Base-by-base conservation (phyloP, 2,113 vertebrate species). In the Chaetops frenatus region DNA sequence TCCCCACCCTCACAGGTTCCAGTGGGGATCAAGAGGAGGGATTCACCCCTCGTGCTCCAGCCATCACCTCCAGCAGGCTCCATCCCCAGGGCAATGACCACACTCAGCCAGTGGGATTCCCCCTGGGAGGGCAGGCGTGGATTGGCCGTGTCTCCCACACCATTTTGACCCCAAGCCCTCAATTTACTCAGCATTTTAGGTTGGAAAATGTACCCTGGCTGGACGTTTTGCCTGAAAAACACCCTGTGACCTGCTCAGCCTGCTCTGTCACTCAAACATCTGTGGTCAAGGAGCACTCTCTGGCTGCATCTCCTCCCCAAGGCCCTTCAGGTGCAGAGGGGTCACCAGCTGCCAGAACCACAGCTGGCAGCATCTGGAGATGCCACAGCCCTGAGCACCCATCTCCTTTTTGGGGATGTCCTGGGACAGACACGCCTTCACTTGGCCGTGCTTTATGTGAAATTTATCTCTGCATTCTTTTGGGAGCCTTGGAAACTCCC, bases 141-240 rank as follows among this genome's bases (percentile, higher is more conserved):
- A 15, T 61, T 25, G 19, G 4, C 29, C 0, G 0, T 17, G 19
- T 7, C 1, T 38, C 22, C 21, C 25, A 5, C 20, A 3, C 5
- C 0, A 0, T 70, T 88, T 53, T 0, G 2, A 50, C 7, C 38
- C 29, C 20, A 19, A 53, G 1, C 2, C 1, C 17, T 45, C 31
- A 1, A 23, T 45, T 80, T 62, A 20, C 33, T 56, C 67, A 29
- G 10, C 1, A 0, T 54, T 54, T 82, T 9, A 3, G 8, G 28
- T 9, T 62, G 73, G 42, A 35, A 56, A 47, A 51, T 35, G 13
- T 12, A 2, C 8, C 22, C 12, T 50, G 69, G 35, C 12, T 24
- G 35, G 56, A 17, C 53, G 50, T 29, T 65, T 71, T 47, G 20
- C 44, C 50, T 81, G 57, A 40, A 61, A 53, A 82, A 28, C 6